Conservation (phyloP, 2,113 vertebrate species). For the Cettia cetti region DNA sequence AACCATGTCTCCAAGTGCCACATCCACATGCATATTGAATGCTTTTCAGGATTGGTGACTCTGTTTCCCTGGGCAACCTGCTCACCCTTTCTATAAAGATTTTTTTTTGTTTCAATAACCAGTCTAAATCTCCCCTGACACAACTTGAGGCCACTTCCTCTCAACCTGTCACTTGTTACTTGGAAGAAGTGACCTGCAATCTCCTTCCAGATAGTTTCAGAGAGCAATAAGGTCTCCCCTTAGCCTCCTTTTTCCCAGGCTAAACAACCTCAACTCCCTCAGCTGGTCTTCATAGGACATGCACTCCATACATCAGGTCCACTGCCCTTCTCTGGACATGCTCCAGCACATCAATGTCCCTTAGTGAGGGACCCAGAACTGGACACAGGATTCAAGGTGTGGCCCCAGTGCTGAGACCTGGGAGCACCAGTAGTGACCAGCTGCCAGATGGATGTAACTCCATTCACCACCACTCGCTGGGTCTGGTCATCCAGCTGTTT, state of each 20-base stretch:
- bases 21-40: neutral
- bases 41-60: neutral
- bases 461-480: neutral
- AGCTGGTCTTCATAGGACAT: fast-evolving
- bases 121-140: neutral
- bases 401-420: neutral
- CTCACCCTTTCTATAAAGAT: neutral
- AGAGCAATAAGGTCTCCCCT: neutral
- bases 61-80: neutral
- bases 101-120: neutral
- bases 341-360: neutral
- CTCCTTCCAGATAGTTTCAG: neutral
- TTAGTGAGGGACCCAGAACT: neutral
- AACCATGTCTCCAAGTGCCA: neutral
- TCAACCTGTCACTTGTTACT: neutral
- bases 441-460: neutral
- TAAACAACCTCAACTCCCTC: neutral
- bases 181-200: neutral
- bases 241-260: neutral
- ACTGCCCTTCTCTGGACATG: neutral
- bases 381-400: neutral
- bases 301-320: neutral
- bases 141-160: neutral
- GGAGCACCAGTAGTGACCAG: neutral
- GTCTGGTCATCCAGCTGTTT: neutral